Conservation (phyloP, 2,888 invertebrate species). For the Stictocephala bisonia region DNA sequence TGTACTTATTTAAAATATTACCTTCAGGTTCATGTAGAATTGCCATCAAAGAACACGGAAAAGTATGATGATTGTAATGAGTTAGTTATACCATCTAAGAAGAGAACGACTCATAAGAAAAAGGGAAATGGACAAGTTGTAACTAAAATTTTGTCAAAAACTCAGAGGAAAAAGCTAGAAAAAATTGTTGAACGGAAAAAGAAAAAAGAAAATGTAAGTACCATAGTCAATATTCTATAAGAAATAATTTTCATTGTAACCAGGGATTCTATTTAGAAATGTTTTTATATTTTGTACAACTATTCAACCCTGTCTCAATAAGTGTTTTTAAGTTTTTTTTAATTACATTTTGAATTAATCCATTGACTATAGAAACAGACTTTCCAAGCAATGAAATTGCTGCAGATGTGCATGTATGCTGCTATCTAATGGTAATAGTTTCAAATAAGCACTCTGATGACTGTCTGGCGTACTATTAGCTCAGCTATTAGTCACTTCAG, state of each 20-base stretch:
- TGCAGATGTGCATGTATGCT: no score
- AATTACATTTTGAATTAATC: no score
- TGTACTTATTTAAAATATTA: constrained; percentile 55
- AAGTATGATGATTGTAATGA: constrained; percentile 82
- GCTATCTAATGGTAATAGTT: no score
- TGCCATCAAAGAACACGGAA: constrained; percentile 67
- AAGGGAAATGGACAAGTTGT: constrained; percentile 66
- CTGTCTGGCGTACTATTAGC: no score
- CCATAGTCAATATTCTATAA: background rate
- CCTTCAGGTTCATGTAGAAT: constrained; percentile 75
- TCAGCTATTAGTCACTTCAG: no score
- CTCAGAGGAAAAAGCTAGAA: constrained; percentile 85
- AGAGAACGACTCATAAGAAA: constrained; percentile 79
- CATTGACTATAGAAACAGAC: no score
- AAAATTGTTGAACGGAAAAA: constrained; percentile 89
- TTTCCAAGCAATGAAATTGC: no score
- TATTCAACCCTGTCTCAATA: no score
- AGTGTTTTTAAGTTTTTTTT: no score
- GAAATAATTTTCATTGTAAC: background rate
- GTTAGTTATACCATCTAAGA: constrained; percentile 84
- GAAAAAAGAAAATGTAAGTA: constrained; percentile 87
- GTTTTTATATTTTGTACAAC: background rate
- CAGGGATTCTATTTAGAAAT: background rate
- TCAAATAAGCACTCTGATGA: no score
- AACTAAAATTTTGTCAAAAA: constrained; percentile 82